Evolutionary conservation across 1,140 invertebrate species (phyloP).

Genomic region (Cepaea nemoralis): DNA sequence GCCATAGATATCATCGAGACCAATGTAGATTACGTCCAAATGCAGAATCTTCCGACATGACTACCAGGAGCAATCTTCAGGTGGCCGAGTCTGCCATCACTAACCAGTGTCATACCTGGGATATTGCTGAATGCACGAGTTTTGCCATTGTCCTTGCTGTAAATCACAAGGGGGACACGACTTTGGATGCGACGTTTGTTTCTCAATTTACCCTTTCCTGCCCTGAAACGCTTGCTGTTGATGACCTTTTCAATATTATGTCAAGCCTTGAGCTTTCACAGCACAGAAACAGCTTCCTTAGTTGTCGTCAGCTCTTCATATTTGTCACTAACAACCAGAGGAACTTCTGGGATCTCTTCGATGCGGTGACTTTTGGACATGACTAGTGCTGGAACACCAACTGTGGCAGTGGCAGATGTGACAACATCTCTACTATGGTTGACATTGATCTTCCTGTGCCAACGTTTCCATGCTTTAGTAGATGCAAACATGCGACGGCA

Average conservation of each 20-base stretch:
- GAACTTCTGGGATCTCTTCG: conserved; percentile 93
- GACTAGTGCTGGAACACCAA: conserved; percentile 94
- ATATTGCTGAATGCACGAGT: conserved; percentile 98
- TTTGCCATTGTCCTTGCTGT: conserved; percentile 92
- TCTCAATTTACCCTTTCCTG: conserved; percentile 99
- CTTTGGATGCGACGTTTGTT: conserved; percentile 96
- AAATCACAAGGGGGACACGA: conserved; percentile 94
- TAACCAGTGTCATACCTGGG: conserved; percentile 90
- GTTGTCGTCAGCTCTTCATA: conserved; percentile 93
- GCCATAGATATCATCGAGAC: conserved; percentile 91
- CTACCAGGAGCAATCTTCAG: conserved; percentile 95
- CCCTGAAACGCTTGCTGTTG: conserved; percentile 90
- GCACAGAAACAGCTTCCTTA: conserved; percentile 95
- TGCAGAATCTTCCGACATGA: conserved; percentile 96
- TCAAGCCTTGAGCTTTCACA: conserved; percentile 91
- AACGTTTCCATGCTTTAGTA: conserved; percentile 96
- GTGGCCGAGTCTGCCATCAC: conserved; percentile 92
- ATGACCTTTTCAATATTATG: conserved; percentile 93
- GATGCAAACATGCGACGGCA: conserved; percentile 99
- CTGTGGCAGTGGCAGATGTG: conserved; percentile 95
- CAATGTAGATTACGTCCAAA: conserved; percentile 96
- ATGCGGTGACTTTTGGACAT: conserved; percentile 97
- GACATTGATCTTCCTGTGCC: conserved; percentile 96
- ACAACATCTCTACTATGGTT: conserved; percentile 97
- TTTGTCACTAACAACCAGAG: conserved; percentile 95